Conservation (phyloP, 1,140 invertebrate species). For the Hyposmocoma kahamanoa region DNA sequence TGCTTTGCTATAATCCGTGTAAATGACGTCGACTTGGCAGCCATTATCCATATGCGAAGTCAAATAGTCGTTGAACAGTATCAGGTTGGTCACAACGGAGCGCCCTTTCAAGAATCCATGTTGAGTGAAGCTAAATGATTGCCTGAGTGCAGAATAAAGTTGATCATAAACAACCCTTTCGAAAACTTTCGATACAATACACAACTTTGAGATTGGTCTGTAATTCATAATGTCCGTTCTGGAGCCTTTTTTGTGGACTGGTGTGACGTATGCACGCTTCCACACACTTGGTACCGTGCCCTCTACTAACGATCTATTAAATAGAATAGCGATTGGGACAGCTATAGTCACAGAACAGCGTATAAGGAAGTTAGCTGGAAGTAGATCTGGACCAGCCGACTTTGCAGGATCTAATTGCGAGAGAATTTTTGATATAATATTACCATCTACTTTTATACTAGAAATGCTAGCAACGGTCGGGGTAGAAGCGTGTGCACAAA, state of each 20-base stretch:
- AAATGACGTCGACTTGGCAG: constrained; percentile 28
- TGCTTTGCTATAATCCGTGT: constrained; percentile 36
- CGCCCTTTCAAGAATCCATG: not conserved
- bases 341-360: no score
- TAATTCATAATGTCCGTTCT: constrained; percentile 9
- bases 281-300: constrained; percentile 10
- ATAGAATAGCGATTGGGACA: not conserved
- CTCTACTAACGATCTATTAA: not conserved
- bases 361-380: no score
- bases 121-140: not conserved
- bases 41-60: constrained; percentile 14
- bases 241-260: constrained; percentile 15
- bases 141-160: not conserved
- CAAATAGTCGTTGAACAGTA: constrained; percentile 20
- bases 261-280: constrained; percentile 17
- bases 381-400: no score
- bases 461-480: no score
- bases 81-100: constrained; percentile 1
- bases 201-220: constrained; percentile 31
- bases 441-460: no score
- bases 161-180: constrained; percentile 21
- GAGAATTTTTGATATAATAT: no score
- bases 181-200: constrained; percentile 27
- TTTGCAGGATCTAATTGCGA: no score
- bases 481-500: no score